Conservation (phyloP, 2,888 invertebrate genomes). For the Mesochorus sp. region DNA sequence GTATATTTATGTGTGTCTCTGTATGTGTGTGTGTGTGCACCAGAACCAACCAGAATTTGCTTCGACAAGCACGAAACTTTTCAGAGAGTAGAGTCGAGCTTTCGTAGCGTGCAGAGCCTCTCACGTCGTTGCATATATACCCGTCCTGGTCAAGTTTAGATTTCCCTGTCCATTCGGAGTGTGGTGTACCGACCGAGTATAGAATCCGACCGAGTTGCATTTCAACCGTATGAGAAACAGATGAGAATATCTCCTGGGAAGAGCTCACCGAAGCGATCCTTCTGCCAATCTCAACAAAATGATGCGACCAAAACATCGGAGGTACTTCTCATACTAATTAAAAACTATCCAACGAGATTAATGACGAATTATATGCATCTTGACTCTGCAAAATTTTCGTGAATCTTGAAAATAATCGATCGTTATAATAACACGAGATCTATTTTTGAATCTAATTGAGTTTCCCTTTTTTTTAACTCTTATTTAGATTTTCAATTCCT, state of each 20-base stretch:
- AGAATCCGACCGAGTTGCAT: slow-evolving; percentile 5
- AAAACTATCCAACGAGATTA: not conserved
- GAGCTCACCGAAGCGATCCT: slow-evolving; percentile 8
- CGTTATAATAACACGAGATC: not conserved
- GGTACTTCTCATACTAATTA: not conserved
- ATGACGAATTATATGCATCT: not conserved
- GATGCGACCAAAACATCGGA: slow-evolving; percentile 1
- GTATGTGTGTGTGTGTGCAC: not conserved
- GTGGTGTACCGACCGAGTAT: slow-evolving; percentile 50
- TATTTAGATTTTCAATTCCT: too few species aligned
- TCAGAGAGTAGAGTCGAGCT: slow-evolving; percentile 9
- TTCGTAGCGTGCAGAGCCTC: slow-evolving; percentile 36
- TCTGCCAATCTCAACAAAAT: not conserved
- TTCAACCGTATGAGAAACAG: not conserved
- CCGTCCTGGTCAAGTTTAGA: slow-evolving; percentile 56
- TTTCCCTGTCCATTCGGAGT: slow-evolving; percentile 60
- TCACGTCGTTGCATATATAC: slow-evolving; percentile 11
- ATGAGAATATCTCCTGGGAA: slow-evolving; percentile 24
- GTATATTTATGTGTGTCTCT: not conserved
- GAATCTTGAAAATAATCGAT: not conserved
- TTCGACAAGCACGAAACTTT: slow-evolving; percentile 43
- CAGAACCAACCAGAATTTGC: slow-evolving; percentile 36
- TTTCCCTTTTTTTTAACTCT: too few species aligned
- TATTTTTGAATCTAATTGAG: too few species aligned
- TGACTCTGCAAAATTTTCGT: too few species aligned